Base-by-base conservation (phyloP, 2,797 vertebrate species). In the Dipus sagitta region DNA sequence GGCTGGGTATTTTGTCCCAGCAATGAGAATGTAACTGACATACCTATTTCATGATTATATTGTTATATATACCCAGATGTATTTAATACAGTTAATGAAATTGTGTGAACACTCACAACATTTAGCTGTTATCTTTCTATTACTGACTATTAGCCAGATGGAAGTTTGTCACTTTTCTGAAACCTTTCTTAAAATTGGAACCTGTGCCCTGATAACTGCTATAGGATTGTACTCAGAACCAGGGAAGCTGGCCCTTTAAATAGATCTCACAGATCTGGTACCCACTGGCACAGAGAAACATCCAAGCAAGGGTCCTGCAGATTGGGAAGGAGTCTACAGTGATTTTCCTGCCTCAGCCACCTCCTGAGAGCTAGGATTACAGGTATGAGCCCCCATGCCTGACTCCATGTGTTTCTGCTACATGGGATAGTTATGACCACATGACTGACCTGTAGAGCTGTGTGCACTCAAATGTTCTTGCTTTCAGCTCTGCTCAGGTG, bases 31-130 rank as follows among this genome's bases (percentile, higher is more conserved):
- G 8, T 47, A 47, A 47, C 47, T 47, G 47, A 47, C 47, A 47
- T 47, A 47, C 47, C 72, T 65, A 88, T 28, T 68, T 92, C 67
- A 91, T 64, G 88, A 82, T 89, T 76, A 74, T 28, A 65, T 70
- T 78, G 76, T 91, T 60, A 34, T 60, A 65, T 54, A 75, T 76
- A 74, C 52, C 54, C 28, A 77, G 79, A 72, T 70, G 32, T 67
- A 80, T 58, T 79, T 32, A 62, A 68, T 54, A 52, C n/a, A 93
- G 68, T 62, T 91, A 80, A 71, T 88, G 90, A 67, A 71, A 28
- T n/a, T 82, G 47, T 75, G 62, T 86, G n/a, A 84, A 95, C 30
- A 70, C 83, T 32, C n/a, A 90, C 3, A 17, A 30, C 10, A 21
- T 74, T 92, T 76, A 64, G 68, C 68, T 87, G 77, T 80, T 68